phyloP scores from a whole-genome alignment of 1,140 invertebrate species.

The Apis florea region DNA sequence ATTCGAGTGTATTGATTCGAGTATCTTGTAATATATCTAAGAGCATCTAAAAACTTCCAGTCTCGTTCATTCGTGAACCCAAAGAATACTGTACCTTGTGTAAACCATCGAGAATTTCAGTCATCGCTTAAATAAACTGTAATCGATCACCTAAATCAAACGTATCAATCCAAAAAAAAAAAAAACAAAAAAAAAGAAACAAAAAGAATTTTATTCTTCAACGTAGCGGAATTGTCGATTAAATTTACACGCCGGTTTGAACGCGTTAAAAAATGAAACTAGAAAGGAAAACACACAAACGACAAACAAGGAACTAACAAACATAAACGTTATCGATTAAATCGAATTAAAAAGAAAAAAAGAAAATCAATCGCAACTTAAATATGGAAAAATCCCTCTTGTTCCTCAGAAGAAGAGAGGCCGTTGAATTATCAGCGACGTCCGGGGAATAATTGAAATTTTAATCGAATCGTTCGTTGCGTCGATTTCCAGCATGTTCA shows the following conservation, averaged over 20 bases:
- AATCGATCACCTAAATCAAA: neutral
- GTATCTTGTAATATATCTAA: neutral
- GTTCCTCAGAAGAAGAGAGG: neutral
- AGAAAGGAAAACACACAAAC: no score
- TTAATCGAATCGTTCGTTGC: conserved; percentile 42
- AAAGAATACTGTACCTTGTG: conserved; percentile 11
- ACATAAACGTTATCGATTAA: neutral
- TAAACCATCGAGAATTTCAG: neutral
- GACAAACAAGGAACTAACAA: neutral
- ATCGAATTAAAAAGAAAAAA: neutral
- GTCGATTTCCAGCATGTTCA: conserved; percentile 12
- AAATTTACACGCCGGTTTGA: conserved; percentile 1
- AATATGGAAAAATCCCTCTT: neutral
- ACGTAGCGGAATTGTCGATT: no score
- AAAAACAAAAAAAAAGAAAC: no score
- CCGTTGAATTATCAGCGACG: conserved; percentile 26
- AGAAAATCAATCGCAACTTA: neutral
- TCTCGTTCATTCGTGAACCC: neutral
- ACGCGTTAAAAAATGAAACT: neutral
- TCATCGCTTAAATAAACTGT: neutral
- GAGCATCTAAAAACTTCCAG: neutral
- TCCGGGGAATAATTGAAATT: conserved; percentile 39
- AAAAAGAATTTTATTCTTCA: no score
- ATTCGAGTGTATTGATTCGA: neutral
- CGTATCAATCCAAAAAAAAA: neutral